These are phyloP conservation scores for Syngnathus floridae DNA, from an alignment of 2,113 vertebrate species.

Conservation along the genomic window DNA sequence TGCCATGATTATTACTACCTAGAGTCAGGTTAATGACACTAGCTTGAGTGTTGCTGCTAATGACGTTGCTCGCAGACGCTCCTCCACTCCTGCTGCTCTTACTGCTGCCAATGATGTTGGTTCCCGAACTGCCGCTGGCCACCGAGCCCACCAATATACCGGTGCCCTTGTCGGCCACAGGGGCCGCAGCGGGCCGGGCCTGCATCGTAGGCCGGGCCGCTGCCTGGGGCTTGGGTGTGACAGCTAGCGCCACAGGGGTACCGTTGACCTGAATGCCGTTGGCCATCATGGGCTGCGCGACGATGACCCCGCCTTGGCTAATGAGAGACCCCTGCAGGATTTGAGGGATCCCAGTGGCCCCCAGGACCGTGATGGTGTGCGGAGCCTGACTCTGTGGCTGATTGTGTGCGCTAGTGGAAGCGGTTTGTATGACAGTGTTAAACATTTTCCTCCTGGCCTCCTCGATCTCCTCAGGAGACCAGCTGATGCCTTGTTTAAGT, in stretches of 20 bases:
- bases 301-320: slow-evolving; percentile 85
- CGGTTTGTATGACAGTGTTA: slow-evolving; percentile 92
- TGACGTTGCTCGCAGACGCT: slow-evolving; percentile 39
- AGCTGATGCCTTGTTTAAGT: slow-evolving; percentile 97
- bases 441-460: slow-evolving; percentile 98
- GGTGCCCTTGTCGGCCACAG: slow-evolving; percentile 70
- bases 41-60: slow-evolving; percentile 37
- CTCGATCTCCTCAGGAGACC: slow-evolving; percentile 98
- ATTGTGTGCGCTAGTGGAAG: slow-evolving; percentile 68
- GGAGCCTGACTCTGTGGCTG: slow-evolving; percentile 54
- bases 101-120: slow-evolving; percentile 52
- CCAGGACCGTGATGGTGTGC: slow-evolving; percentile 87
- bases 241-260: slow-evolving; percentile 80
- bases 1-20: slow-evolving; percentile 42
- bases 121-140: slow-evolving; percentile 65
- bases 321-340: slow-evolving; percentile 84
- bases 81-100: slow-evolving; percentile 44
- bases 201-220: slow-evolving; percentile 76
- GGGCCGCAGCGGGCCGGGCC: slow-evolving; percentile 68
- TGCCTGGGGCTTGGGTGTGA: slow-evolving; percentile 78
- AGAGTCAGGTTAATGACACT: slow-evolving; percentile 64
- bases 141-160: slow-evolving; percentile 68
- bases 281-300: slow-evolving; percentile 86
- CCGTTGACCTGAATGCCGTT: slow-evolving; percentile 84
- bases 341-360: slow-evolving; percentile 77